These are phyloP conservation scores for Tiliacea aurago DNA, from an alignment of 2,888 invertebrate species.

Conservation along the genomic window DNA sequence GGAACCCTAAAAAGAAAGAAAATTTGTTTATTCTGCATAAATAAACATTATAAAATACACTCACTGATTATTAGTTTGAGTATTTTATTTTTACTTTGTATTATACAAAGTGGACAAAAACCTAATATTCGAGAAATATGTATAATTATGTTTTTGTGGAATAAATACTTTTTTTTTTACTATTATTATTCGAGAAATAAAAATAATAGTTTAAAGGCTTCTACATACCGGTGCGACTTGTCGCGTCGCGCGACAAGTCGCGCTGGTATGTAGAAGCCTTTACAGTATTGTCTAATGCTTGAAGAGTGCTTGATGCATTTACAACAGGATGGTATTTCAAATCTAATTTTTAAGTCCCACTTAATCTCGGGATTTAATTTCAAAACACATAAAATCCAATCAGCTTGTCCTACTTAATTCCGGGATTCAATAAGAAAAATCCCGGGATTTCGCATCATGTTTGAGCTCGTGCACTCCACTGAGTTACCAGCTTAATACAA, in stretches of 20 bases:
- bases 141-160: too few species aligned
- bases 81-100: background rate
- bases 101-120: background rate
- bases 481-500: constrained; percentile 22
- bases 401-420: background rate
- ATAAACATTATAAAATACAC: background rate
- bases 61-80: background rate
- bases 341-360: too few species aligned
- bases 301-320: background rate
- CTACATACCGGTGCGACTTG: too few species aligned
- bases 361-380: too few species aligned
- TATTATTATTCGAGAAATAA: too few species aligned
- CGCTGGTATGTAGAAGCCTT: too few species aligned
- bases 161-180: too few species aligned
- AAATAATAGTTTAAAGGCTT: too few species aligned
- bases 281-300: background rate
- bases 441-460: background rate
- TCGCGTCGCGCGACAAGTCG: too few species aligned
- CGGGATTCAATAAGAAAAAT: constrained; percentile 1
- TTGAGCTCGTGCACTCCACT: background rate
- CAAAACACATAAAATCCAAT: background rate
- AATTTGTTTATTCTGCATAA: background rate
- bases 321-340: background rate
- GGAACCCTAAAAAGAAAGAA: too few species aligned
- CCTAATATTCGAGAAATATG: background rate